A percentile compares a stretch with the other conserved stretches of the same genome.
phyloP scores from a whole-genome alignment of 2,113 vertebrate species.

The Riparia riparia region DNA sequence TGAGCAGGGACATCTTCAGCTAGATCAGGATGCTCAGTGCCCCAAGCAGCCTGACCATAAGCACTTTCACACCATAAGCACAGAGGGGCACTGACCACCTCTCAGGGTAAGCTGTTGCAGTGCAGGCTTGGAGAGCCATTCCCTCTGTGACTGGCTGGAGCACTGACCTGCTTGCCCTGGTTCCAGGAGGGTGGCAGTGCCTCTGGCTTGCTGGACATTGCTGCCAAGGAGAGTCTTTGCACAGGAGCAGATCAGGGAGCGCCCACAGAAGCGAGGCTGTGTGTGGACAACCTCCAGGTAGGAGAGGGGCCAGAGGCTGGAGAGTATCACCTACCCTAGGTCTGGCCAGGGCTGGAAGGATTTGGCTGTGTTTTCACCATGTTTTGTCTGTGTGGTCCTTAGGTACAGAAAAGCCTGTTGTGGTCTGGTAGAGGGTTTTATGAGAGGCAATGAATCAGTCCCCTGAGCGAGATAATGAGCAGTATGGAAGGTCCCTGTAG shows the following conservation, averaged over 20 bases:
- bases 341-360: background rate
- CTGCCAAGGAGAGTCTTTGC: background rate
- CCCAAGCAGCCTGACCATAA: background rate
- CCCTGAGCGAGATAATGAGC: rapidly evolving
- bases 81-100: background rate
- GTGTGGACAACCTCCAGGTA: background rate
- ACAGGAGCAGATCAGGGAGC: background rate
- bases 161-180: background rate
- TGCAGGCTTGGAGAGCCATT: background rate
- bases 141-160: background rate
- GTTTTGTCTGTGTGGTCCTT: background rate
- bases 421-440: background rate
- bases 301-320: rapidly evolving
- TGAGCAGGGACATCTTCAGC: background rate
- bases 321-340: background rate
- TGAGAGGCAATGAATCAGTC: background rate
- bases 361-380: background rate
- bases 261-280: background rate
- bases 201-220: background rate
- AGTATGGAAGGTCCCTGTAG: background rate
- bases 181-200: background rate
- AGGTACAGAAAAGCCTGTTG: background rate
- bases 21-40: background rate
- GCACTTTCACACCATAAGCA: too few species aligned
- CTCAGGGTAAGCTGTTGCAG: background rate